Evolutionary conservation across 2,797 vertebrate species (phyloP).

Genomic region (Scolopax rusticola): DNA sequence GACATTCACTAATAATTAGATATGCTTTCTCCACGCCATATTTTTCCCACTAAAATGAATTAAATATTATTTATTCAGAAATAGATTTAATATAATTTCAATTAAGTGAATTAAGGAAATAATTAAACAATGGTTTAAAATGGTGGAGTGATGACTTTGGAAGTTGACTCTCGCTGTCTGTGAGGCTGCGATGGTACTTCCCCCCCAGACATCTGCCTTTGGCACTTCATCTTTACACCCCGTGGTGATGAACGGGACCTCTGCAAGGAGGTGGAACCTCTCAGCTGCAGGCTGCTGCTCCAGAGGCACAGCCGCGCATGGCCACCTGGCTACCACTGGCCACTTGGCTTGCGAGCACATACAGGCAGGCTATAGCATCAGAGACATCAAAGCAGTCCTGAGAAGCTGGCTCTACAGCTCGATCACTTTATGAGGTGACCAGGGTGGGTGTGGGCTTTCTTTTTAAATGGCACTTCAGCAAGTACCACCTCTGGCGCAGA

Average conservation of each 20-base stretch:
- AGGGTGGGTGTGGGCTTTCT: neutral
- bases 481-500: neutral
- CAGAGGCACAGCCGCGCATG: neutral
- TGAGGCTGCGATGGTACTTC: neutral
- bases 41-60: neutral
- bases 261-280: neutral
- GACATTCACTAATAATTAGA: neutral
- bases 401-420: neutral
- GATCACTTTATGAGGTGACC: neutral
- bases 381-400: accelerated
- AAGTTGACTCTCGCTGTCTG: neutral
- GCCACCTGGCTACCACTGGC: neutral
- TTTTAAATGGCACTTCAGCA: neutral
- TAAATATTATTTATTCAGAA: neutral
- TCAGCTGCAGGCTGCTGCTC: neutral
- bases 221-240: neutral
- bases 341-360: neutral
- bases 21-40: neutral
- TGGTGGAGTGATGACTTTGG: neutral
- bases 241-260: neutral
- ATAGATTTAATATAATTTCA: neutral
- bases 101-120: neutral
- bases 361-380: neutral
- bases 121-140: neutral
- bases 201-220: neutral